These are phyloP conservation scores for Phodopus roborovskii DNA, from an alignment of 2,113 vertebrate genomes.

Conservation along the genomic window DNA sequence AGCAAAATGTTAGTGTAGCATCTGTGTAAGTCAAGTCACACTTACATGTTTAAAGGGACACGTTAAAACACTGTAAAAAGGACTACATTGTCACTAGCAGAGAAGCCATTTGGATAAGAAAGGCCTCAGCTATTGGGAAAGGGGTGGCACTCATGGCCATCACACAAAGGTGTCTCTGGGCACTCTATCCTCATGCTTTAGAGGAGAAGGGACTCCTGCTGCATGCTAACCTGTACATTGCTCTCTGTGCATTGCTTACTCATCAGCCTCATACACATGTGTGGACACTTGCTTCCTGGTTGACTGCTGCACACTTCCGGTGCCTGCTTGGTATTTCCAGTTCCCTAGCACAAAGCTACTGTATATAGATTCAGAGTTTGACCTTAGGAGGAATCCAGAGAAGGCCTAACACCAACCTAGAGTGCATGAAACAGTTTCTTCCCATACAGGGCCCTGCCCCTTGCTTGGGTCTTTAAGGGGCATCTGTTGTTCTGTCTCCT, in stretches of 20 bases:
- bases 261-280: neutral
- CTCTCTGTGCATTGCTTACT: rapidly evolving
- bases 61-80: neutral
- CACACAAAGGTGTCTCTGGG: no score
- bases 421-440: neutral
- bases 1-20: neutral
- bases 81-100: neutral
- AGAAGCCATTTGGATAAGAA: neutral
- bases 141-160: no score
- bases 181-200: neutral
- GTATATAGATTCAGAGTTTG: neutral
- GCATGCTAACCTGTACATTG: neutral
- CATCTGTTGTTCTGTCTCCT: neutral
- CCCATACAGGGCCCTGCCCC: neutral
- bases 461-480: neutral
- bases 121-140: neutral
- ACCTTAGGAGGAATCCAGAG: neutral
- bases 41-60: slow-evolving; percentile 3
- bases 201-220: neutral
- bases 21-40: neutral
- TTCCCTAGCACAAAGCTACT: neutral
- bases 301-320: neutral
- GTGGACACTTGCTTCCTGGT: neutral
- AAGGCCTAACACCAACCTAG: neutral
- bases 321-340: neutral